Evolutionary conservation across 1,140 invertebrate species (phyloP).

Genomic region (Chionoecetes opilio): DNA sequence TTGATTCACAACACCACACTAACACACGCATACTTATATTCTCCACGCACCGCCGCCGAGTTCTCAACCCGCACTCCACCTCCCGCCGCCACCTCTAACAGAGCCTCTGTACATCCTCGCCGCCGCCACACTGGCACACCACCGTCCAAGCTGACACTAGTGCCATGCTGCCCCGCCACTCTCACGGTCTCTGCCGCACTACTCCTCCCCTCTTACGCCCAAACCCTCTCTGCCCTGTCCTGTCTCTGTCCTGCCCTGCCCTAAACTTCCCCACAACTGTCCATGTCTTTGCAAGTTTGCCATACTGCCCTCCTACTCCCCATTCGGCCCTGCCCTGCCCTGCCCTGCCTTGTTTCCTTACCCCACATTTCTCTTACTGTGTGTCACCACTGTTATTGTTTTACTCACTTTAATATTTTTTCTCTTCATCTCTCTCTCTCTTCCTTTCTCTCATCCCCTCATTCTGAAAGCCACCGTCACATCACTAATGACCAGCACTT

Average conservation of each 20-base stretch:
- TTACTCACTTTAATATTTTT: not conserved
- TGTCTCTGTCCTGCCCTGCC: not conserved
- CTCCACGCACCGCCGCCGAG: not conserved
- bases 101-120: conserved; percentile 24
- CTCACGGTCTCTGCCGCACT: not conserved
- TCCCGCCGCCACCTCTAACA: not conserved
- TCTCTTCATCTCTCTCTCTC: conserved; percentile 1
- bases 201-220: not conserved
- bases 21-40: not conserved
- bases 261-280: no score
- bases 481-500: not conserved
- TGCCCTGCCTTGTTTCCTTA: not conserved
- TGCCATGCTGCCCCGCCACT: conserved; percentile 50
- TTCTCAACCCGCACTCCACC: not conserved
- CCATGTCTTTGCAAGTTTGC: no score
- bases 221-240: not conserved
- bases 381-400: not conserved
- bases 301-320: not conserved
- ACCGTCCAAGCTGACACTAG: conserved; percentile 53
- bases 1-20: not conserved
- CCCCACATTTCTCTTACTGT: not conserved
- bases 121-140: not conserved
- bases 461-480: not conserved
- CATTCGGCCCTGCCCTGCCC: not conserved
- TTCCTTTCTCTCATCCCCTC: not conserved